Evolutionary conservation across 2,888 invertebrate species (phyloP), one percentile per base, ranked within the genome.

Genomic region (Athalia cordata): DNA sequence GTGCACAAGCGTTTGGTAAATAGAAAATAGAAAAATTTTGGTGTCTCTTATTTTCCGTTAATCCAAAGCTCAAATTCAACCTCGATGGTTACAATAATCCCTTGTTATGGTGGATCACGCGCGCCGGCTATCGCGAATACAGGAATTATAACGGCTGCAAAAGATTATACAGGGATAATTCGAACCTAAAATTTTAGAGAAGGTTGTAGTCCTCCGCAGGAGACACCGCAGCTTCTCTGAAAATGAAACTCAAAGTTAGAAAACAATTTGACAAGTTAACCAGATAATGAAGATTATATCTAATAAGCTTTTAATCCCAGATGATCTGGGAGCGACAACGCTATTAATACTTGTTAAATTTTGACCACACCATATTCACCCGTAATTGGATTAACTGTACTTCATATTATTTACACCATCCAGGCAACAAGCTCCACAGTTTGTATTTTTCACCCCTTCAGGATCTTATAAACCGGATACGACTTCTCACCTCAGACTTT

Each of bases 211-310:
- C 55, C 11, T 55, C 9, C n/a, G 3, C 13, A 29, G 29, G 29
- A 29, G 52, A 11, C 13, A 43, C 49, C 5, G 65, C 47, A 65
- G 13, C 13, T n/a, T 68, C 55, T 55, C 52, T 68, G 52, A 68
- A 68, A 55, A 68, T 11, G 29, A 29, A 29, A 61, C 47, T 6
- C 61, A 9, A 29, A 64, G 75, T 75, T 75, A 50, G 75, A 75
- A 75, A 75, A 75, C 64, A 72, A 72, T 72, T 72, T 72, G 72
- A 72, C 72, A 75, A 75, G 75, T 62, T 75, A 75, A 75, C 74
- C 61, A 62, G 75, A 75, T 64, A 43, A 64, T 29, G 64, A n/a
- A 75, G 75, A 61, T 62, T 50, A 29, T 29, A 75, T 75, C 75
- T 61, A 52, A 49, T 62, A 75, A 75, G 49, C 75, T 64, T 50